Percentiles rank a stretch among this genome's conserved stretches.
phyloP scores from a whole-genome alignment of 2,797 vertebrate genomes.

The Eulemur mongoz region DNA sequence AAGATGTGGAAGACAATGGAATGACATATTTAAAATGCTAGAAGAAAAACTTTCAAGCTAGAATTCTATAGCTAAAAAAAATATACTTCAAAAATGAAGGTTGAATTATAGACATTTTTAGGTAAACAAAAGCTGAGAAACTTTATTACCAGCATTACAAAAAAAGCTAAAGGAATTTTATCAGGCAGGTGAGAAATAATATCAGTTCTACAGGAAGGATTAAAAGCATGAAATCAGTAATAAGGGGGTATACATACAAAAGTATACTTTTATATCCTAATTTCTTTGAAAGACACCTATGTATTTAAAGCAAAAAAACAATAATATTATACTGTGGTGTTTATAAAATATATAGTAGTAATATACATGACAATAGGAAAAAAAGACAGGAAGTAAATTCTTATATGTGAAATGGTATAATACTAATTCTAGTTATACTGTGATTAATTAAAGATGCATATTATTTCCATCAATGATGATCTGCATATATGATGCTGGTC shows the following conservation, averaged over 20 bases:
- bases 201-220: neutral
- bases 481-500: neutral
- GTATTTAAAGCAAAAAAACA: conserved; percentile 1
- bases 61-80: neutral
- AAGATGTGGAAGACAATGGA: neutral
- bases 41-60: neutral
- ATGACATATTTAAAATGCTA: neutral
- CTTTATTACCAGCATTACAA: neutral
- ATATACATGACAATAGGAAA: neutral
- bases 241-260: neutral
- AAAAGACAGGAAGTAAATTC: neutral
- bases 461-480: neutral
- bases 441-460: neutral
- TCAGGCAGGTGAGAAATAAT: neutral
- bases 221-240: neutral
- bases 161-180: conserved; percentile 19
- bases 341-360: neutral
- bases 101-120: neutral
- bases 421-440: neutral
- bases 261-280: neutral
- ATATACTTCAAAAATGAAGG: neutral
- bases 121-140: neutral
- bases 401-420: neutral
- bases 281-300: neutral
- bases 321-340: neutral